phyloP scores from a whole-genome alignment of 1,140 invertebrate species.

The Platyscapa corneri region DNA sequence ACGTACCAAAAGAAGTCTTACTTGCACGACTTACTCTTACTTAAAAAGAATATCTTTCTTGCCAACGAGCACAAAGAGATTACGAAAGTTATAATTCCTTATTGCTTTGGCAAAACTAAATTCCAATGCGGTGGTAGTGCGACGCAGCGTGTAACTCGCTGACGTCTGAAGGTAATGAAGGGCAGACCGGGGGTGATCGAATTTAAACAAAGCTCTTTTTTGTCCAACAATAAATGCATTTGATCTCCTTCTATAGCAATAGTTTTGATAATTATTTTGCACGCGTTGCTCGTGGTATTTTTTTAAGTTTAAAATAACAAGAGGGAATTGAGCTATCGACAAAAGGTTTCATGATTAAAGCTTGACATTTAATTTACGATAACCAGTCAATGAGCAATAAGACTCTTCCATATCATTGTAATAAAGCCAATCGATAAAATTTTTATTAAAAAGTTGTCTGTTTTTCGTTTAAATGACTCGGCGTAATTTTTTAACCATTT shows the following conservation, averaged over 20 bases:
- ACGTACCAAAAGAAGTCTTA: neutral
- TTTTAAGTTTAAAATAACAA: neutral
- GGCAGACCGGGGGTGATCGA: neutral
- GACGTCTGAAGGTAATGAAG: constrained; percentile 4
- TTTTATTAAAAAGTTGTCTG: too few relatives aligned
- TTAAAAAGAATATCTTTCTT: neutral
- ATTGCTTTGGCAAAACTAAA: constrained; percentile 5
- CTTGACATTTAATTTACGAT: too few relatives aligned
- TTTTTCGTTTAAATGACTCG: too few relatives aligned
- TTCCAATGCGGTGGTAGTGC: neutral
- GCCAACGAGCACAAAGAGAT: neutral
- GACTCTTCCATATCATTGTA: too few relatives aligned
- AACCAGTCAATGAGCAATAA: too few relatives aligned
- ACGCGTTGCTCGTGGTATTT: neutral
- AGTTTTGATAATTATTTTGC: neutral
- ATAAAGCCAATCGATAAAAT: too few relatives aligned
- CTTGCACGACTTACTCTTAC: neutral
- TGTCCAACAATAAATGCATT: neutral
- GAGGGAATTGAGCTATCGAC: neutral
- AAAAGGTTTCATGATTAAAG: too few relatives aligned
- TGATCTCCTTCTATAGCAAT: neutral
- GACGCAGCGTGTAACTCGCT: neutral
- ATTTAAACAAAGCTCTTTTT: neutral
- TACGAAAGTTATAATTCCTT: neutral
- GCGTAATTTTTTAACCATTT: neutral